Conservation (phyloP, 92 coral and sea anemone species). For the Porites lobata region DNA sequence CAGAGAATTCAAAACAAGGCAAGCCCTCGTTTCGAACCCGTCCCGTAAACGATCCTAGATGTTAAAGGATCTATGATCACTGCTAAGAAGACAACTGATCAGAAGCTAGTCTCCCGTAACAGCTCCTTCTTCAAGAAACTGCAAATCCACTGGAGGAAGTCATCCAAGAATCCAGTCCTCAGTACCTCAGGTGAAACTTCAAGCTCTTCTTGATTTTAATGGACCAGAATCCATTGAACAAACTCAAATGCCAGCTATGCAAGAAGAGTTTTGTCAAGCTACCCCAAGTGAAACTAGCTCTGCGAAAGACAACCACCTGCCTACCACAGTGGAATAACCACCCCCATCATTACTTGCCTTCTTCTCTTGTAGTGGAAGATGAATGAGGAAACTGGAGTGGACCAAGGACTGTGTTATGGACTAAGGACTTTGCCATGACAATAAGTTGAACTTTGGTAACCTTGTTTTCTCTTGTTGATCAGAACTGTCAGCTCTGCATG, state of each 20-base stretch:
- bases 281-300: neutral
- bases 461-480: neutral
- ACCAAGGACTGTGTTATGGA: slow-evolving; percentile 24
- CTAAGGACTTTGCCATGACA: neutral
- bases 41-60: no score
- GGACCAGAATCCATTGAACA: slow-evolving; percentile 6
- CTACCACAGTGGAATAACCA: neutral
- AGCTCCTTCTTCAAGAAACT: no score
- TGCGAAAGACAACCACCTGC: neutral
- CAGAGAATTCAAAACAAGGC: no score
- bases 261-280: neutral
- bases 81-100: no score
- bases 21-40: no score
- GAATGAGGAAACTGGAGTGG: neutral
- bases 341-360: slow-evolving; percentile 3
- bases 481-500: neutral
- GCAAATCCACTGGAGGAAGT: no score
- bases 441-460: neutral
- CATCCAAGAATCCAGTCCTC: no score
- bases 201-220: slow-evolving; percentile 2
- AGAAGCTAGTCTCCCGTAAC: no score
- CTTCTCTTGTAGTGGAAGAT: slow-evolving; percentile 15
- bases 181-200: neutral
- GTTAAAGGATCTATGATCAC: no score
- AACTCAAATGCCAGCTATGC: neutral